Conservation (phyloP, 2,888 invertebrate genomes). For the Apotomis capreana region DNA sequence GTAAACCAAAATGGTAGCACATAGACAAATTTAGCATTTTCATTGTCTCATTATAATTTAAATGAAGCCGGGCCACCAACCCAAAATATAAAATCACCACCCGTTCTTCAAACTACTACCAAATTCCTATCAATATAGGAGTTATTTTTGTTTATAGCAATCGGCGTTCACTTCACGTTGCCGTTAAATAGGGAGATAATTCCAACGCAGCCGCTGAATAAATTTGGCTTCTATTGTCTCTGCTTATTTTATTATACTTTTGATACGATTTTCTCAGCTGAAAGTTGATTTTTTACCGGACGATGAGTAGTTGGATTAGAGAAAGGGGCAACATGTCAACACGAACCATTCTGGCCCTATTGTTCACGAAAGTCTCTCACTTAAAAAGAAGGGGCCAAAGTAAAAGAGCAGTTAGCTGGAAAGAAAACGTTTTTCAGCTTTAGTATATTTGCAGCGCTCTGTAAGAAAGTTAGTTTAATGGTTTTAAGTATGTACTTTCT, state of each 20-base stretch:
- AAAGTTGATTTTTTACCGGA: conserved; percentile 48
- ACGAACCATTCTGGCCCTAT: conserved; percentile 54
- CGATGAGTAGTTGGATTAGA: conserved; percentile 66
- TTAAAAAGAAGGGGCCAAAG: conserved; percentile 20
- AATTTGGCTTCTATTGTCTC: conserved; percentile 50
- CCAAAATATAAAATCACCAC: conserved; percentile 64
- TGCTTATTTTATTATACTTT: conserved; percentile 46
- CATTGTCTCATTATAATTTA: conserved; percentile 70
- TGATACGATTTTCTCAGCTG: conserved; percentile 48
- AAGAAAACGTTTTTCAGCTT: conserved; percentile 28
- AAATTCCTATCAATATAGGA: conserved; percentile 44
- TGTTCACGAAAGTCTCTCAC: conserved; percentile 29
- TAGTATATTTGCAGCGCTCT: neutral
- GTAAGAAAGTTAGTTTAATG: conserved; percentile 22
- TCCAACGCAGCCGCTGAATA: conserved; percentile 47
- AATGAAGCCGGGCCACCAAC: conserved; percentile 65
- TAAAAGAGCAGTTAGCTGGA: conserved; percentile 30
- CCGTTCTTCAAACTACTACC: conserved; percentile 37
- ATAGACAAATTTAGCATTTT: conserved; percentile 68
- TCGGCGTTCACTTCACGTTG: conserved; percentile 55
- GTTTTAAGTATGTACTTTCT: neutral
- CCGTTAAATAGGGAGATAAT: conserved; percentile 68
- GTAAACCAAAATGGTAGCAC: conserved; percentile 50
- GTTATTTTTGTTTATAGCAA: conserved; percentile 49
- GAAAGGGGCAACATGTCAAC: conserved; percentile 63